phyloP scores from a whole-genome alignment of 2,797 vertebrate genomes.

The Hydrophis major region DNA sequence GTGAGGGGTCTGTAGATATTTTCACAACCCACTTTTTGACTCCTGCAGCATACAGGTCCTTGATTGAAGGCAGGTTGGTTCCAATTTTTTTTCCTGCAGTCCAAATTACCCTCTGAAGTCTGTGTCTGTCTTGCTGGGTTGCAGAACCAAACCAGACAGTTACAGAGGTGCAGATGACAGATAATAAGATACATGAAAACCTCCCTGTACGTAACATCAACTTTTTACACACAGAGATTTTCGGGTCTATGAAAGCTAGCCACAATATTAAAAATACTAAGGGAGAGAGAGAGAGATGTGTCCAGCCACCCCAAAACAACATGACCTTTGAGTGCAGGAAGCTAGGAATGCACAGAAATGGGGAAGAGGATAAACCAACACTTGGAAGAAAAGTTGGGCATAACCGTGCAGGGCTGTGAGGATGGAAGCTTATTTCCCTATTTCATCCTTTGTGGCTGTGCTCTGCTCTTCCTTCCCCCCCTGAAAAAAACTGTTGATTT shows the following conservation, averaged over 20 bases:
- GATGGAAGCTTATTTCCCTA: slow-evolving; percentile 66
- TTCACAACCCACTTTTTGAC: no score
- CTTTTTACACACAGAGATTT: neutral
- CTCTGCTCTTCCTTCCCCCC: slow-evolving; percentile 52
- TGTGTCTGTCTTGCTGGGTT: no score
- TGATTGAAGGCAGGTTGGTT: no score
- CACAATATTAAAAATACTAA: neutral
- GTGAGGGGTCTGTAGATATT: no score
- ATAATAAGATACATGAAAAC: neutral
- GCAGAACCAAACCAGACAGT: no score
- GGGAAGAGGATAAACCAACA: neutral
- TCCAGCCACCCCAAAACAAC: neutral
- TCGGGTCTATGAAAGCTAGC: neutral
- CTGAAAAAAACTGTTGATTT: slow-evolving; percentile 68
- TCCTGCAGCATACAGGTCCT: no score
- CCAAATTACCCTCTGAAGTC: no score
- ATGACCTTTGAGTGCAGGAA: no score
- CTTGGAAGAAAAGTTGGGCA: neutral
- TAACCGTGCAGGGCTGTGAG: slow-evolving; percentile 36
- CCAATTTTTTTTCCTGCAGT: no score
- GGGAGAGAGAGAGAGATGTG: neutral
- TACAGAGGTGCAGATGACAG: no score
- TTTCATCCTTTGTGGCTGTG: slow-evolving; percentile 64
- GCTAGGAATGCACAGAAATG: neutral
- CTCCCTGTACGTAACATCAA: neutral